Base-by-base conservation (phyloP, 2,888 invertebrate species). In the Leptinotarsa rubiginosa region DNA sequence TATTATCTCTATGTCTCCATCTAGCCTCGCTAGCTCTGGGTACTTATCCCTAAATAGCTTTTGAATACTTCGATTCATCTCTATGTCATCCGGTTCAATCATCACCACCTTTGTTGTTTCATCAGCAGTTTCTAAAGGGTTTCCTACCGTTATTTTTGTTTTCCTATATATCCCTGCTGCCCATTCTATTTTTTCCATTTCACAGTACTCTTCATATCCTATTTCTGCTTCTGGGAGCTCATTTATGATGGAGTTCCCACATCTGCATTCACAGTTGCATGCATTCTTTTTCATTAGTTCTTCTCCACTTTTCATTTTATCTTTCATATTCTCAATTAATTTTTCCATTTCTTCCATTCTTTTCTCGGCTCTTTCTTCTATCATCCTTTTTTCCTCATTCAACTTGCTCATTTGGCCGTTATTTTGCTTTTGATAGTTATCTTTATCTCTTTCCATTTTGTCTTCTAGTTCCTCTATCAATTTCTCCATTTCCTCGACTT, bases 31-130 rank as follows among this genome's bases (percentile, higher is more conserved):
- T 7, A 77, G 67, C 49, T 75, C 70, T 1, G 77, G 72, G 59
- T 65, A 77, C 18, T 69, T 75, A 2, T 75, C 69, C 22, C 47
- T 75, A 22, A 64, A 75, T 16, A 72, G 49, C 50, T 16, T 73
- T 22, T 77, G 76, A 0, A 75, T 75, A 41, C 72, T 62, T n/a
- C 16, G 31, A 7, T 69, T 65, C 73, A 75, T 73, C 16, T 65
- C 66, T 16, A 20, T 50, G 10, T 75, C 75, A 12, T 56, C 59
- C 22, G 70, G 62, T 15, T 75, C 77, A 5, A 75, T 71, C 4
- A 75, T 13, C 0, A 75, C 69, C 1, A 75, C 77, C 52, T 77
- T 73, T 10, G 68, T 65, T 16, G n/a, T 54, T 10, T 20, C 69
- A 41, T 69, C 69, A 2, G 31, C 49, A 7, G 62, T 41, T 25